Conservation (phyloP, 2,113 vertebrate species). For the Tychaedon coryphoeus region DNA sequence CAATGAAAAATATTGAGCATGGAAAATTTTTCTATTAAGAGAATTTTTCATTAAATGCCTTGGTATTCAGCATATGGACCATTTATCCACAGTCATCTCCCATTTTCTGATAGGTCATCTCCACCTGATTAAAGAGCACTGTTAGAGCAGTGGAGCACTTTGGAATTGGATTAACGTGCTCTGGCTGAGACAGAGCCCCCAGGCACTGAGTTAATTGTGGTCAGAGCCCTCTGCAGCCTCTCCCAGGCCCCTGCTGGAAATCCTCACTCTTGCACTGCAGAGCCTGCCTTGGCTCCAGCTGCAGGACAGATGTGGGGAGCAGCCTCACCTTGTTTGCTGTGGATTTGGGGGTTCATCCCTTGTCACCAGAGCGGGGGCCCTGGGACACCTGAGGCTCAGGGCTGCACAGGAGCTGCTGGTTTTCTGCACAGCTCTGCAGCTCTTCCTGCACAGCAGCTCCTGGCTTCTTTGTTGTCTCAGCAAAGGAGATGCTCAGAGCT, state of each 20-base stretch:
- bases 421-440: not conserved
- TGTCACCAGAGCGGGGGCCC: not conserved
- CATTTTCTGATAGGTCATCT: conserved; percentile 9
- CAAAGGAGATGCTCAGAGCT: not conserved
- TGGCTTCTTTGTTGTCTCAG: not conserved
- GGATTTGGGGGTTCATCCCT: not conserved
- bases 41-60: conserved; percentile 35
- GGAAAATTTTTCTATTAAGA: conserved; percentile 29
- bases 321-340: not conserved
- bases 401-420: not conserved
- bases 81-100: conserved; percentile 1
- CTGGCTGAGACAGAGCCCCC: not conserved
- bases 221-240: not conserved
- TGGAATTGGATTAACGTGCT: not conserved
- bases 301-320: not conserved
- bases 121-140: not conserved
- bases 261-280: not conserved
- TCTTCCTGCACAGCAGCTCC: not conserved
- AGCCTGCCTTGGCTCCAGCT: not conserved
- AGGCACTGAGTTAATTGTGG: not conserved
- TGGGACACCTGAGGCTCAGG: not conserved
- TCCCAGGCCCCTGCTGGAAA: not conserved
- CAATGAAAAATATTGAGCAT: conserved; percentile 30
- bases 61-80: conserved; percentile 1
- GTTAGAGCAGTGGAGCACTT: not conserved